Conservation (phyloP, 2,888 invertebrate species). For the Lymantria monacha region DNA sequence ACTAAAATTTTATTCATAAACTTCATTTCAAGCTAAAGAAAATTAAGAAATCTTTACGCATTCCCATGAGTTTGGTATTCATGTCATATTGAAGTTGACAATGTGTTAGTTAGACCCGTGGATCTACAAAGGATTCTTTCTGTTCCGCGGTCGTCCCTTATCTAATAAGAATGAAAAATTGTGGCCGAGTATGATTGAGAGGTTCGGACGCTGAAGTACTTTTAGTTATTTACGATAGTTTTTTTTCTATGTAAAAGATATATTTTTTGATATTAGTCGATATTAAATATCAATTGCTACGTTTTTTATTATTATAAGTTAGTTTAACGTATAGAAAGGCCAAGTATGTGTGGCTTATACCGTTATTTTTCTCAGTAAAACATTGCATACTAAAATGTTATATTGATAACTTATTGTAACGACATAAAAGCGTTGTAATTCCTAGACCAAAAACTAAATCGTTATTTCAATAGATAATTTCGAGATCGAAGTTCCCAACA, state of each 20-base stretch:
- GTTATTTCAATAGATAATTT: too few species aligned
- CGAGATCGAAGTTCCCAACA: too few species aligned
- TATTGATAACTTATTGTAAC: too few species aligned
- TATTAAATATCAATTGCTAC: not conserved
- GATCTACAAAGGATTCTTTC: constrained; percentile 36
- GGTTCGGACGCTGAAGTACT: constrained; percentile 6
- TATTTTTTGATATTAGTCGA: not conserved
- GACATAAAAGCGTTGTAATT: too few species aligned
- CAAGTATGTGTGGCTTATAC: too few species aligned
- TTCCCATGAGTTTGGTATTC: constrained; percentile 41
- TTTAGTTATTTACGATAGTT: constrained; percentile 7
- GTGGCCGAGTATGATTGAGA: constrained; percentile 21
- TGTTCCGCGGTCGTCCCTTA: constrained; percentile 26
- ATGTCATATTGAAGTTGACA: constrained; percentile 42
- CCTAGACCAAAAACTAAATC: too few species aligned
- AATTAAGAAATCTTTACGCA: constrained; percentile 38
- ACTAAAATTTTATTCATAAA: not conserved
- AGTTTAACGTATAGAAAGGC: too few species aligned
- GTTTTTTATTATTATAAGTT: too few species aligned
- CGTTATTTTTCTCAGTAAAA: too few species aligned
- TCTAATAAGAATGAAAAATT: constrained; percentile 27
- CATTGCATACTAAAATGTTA: too few species aligned
- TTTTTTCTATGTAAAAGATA: not conserved
- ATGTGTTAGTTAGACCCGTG: constrained; percentile 47
- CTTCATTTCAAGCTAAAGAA: constrained; percentile 8